A percentile compares a stretch with the other conserved stretches of the same genome.
Conservation (phyloP, 2,888 invertebrate species). For the Fragum whitleyi region DNA sequence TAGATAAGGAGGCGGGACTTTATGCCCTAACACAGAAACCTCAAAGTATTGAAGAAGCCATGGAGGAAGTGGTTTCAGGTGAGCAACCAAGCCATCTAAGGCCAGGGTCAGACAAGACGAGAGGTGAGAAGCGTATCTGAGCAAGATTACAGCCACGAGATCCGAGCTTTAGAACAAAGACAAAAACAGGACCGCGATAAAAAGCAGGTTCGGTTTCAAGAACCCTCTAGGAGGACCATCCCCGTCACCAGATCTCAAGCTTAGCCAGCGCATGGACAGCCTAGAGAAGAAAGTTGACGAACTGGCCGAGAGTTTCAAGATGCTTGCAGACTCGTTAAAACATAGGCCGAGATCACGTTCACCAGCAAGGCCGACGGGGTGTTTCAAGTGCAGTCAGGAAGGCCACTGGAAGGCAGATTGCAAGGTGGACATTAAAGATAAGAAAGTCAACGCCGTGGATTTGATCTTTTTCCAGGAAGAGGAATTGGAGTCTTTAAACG, state of each 20-base stretch:
- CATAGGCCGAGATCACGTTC: constrained; percentile 5
- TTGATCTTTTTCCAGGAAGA: background rate
- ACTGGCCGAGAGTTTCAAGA: background rate
- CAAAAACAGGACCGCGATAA: background rate
- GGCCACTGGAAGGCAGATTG: constrained; percentile 11
- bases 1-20: constrained; percentile 17
- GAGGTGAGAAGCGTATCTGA: background rate
- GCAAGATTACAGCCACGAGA: background rate
- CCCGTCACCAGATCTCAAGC: background rate
- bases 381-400: constrained; percentile 7
- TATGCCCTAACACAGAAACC: constrained; percentile 2
- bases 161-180: background rate
- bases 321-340: background rate
- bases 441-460: background rate
- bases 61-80: constrained; percentile 6
- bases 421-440: constrained; percentile 11
- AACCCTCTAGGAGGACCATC: background rate
- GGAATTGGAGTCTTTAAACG: constrained; percentile 5
- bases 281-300: constrained; percentile 5
- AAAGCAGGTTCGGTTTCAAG: constrained; percentile 10
- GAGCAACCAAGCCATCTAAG: constrained; percentile 9
- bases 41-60: constrained; percentile 7
- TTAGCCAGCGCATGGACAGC: constrained; percentile 2
- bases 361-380: background rate
- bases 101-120: background rate